phyloP scores from a whole-genome alignment of 2,797 vertebrate species.

The Xenopus petersii region DNA sequence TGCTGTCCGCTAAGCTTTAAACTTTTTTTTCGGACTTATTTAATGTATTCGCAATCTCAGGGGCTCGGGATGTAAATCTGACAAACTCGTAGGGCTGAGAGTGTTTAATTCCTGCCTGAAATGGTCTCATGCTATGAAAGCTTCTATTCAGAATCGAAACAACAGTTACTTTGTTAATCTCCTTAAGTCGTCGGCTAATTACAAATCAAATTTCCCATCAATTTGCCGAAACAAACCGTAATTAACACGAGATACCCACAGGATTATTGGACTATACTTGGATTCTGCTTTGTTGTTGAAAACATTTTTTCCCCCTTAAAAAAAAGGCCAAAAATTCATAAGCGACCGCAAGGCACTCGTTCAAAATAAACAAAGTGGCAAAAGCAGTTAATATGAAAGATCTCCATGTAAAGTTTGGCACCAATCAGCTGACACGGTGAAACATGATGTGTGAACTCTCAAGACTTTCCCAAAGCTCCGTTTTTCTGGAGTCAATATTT shows the following conservation, averaged over 20 bases:
- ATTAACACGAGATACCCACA: conserved; percentile 20
- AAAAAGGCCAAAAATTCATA: not conserved
- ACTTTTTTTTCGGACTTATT: too few species aligned
- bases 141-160: conserved; percentile 27
- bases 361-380: conserved; percentile 39
- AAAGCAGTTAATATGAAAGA: conserved; percentile 25
- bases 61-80: conserved; percentile 27
- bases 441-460: conserved; percentile 37
- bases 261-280: conserved; percentile 11
- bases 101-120: conserved; percentile 21
- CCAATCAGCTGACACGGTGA: not conserved
- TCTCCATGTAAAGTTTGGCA: conserved; percentile 25
- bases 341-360: conserved; percentile 23
- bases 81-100: conserved; percentile 6
- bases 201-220: conserved; percentile 27
- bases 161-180: conserved; percentile 25
- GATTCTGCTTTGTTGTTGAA: conserved; percentile 10
- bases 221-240: conserved; percentile 4
- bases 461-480: conserved; percentile 17
- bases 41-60: conserved; percentile 9
- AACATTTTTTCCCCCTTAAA: not conserved
- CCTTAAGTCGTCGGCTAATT: conserved; percentile 35
- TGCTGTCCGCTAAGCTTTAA: too few species aligned
- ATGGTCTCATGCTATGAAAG: conserved; percentile 14
- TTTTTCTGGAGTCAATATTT: conserved; percentile 1